Evolutionary conservation across 2,888 invertebrate species (phyloP), one percentile per base, ranked within the genome.

Genomic region (Leptinotarsa haldemani): DNA sequence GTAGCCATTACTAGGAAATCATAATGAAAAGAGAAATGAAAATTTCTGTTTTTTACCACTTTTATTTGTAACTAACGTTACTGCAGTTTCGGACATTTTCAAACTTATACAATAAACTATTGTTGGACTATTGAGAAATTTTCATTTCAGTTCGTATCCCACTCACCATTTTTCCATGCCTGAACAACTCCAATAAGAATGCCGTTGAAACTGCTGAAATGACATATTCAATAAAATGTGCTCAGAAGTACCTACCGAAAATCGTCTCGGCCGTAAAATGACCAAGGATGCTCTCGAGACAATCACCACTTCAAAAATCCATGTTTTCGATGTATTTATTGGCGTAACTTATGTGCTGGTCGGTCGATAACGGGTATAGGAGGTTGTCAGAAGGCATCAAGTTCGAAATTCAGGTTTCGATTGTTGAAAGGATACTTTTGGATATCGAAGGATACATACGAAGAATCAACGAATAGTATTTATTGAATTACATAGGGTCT

Each of bases 321-420:
- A 69, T 80, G 80, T 70, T 74, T 65, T 47, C 65, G 80, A 80
- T 71, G 74, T 80, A 77, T 78, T 80, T 80, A 78, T 78, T 46
- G 78, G 48, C n/a, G 65, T 71, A 30, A 69, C 69, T 66, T 71
- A 74, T 71, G 65, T 18, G 48, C 22, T 58, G 58, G 58, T 25
- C 58, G 58, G 58, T 25, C 58, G 58, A 52, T 52, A 18, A 12
- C 7, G 52, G 18, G 5, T n/a, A 18, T 52, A 52, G 18, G 52
- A 52, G 52, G 52, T 52, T n/a, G 52, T 52, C 52, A 18, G 52
- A 52, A 52, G 4, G 18, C 18, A 18, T 13, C 30, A n/a, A 52
- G n/a, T 9, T 18, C 5, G 18, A 18, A 16, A n/a, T 52, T 40
- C 52, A 16, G 1, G 3, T 18, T 52, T 52, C 12, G 18, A 18